Evolutionary conservation across 2,797 vertebrate species (phyloP), one percentile per base, ranked within the genome.

Genomic region (Rhinatrema bivittatum): DNA sequence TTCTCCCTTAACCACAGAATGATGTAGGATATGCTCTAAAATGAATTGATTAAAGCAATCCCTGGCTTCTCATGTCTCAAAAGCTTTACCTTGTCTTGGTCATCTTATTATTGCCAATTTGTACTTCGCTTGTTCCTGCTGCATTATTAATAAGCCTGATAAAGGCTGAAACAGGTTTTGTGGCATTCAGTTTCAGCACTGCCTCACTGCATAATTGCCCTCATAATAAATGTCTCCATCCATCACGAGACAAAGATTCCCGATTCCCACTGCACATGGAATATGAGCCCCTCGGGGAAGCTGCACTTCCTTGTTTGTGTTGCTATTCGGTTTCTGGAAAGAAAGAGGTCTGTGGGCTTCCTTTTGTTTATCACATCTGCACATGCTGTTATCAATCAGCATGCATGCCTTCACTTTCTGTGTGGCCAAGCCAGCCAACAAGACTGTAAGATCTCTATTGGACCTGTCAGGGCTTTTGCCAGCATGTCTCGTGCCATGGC

Each of bases 111-210:
- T 66, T 68, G 68, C 49, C 48, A 44, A 55, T 50, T 39, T 45
- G 59, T 58, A 63, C 45, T 50, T 43, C 49, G 36, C 24, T 55
- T 59, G 57, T 50, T 32, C 41, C 40, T 39, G 12, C 29, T 68
- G 47, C 49, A 56, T 57, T 62, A 58, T 45, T 53, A 62, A 68
- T 43, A 52, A 27, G 44, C 45, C 35, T 52, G 20, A 51, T 61
- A 60, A 59, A 51, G 39, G 42, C 11, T 63, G 57, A 50, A 65
- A 63, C 58, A 14, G 20, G 53, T 29, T 55, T 24, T 25, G 29
- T 34, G 27, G 31, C 15, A 14, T 15, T 74, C 55, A 54, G 31
- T 53, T 53, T 50, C 58, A 44, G 42, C 17, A 38, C 10, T 4
- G 29, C 39, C 41, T 69, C 4, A 19, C 1, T 3, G 45, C n/a